phyloP scores from a whole-genome alignment of 2,113 vertebrate species.

The Scalopus aquaticus region DNA sequence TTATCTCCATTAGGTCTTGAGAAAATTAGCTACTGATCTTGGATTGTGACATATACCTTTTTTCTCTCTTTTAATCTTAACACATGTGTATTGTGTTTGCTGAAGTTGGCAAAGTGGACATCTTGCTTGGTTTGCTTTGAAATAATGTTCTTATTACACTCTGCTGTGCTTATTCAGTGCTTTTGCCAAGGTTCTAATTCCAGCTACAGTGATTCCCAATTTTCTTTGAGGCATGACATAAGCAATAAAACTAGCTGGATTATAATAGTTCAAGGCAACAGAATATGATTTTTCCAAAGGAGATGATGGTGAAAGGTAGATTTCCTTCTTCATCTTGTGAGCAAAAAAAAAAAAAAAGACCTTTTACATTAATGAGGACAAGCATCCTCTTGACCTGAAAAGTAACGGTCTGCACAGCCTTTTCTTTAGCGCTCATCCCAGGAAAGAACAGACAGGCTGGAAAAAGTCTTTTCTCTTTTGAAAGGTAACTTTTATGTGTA shows the following conservation, averaged over 20 bases:
- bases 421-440: neutral
- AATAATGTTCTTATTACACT: slow-evolving; percentile 38
- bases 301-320: slow-evolving; percentile 19
- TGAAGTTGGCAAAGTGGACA: neutral
- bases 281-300: slow-evolving; percentile 38
- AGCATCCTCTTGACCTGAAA: neutral
- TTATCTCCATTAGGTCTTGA: neutral
- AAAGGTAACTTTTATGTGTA: neutral
- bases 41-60: neutral
- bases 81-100: neutral
- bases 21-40: neutral
- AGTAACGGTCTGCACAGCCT: neutral
- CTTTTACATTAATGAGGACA: slow-evolving; percentile 44
- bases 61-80: neutral
- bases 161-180: neutral
- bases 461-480: neutral
- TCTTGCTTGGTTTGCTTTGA: slow-evolving; percentile 50
- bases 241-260: neutral
- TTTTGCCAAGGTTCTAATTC: slow-evolving; percentile 56
- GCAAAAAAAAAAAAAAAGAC: neutral
- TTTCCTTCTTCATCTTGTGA: neutral
- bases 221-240: slow-evolving; percentile 43
- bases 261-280: slow-evolving; percentile 15
- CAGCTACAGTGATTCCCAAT: neutral
- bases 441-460: neutral